phyloP scores from a whole-genome alignment of 2,888 invertebrate genomes.

The Diploptera punctata region DNA sequence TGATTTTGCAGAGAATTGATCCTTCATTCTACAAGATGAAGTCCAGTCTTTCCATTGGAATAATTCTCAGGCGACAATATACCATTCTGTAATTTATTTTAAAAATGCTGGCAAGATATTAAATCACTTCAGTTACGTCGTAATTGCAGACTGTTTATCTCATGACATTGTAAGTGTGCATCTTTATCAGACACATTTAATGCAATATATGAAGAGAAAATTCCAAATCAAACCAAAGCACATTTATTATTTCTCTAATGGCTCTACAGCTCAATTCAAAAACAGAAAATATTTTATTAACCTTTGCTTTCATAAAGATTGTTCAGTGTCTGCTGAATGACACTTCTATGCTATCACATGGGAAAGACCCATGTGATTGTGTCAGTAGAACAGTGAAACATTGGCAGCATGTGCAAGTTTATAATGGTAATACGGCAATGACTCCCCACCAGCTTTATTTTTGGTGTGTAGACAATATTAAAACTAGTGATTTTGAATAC shows the following conservation, averaged over 20 bases:
- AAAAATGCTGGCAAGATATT: neutral
- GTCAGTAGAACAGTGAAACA: neutral
- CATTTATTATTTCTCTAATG: neutral
- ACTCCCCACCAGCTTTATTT: neutral
- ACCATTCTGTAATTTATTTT: neutral
- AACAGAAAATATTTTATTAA: neutral
- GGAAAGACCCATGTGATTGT: too few species aligned
- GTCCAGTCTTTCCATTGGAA: slow-evolving; percentile 7
- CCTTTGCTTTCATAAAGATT: neutral
- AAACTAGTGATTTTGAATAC: too few species aligned
- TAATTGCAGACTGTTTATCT: neutral
- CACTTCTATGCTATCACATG: neutral
- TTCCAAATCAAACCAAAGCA: neutral
- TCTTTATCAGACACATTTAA: neutral
- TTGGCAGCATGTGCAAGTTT: neutral
- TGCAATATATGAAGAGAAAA: too few species aligned
- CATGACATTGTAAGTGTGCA: neutral
- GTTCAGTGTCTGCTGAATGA: neutral
- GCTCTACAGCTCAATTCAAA: neutral
- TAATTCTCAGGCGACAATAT: neutral
- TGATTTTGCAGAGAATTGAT: neutral
- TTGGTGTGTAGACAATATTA: too few species aligned
- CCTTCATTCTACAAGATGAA: neutral
- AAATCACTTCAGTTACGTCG: neutral
- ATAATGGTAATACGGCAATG: neutral